phyloP scores from a whole-genome alignment of 2,113 vertebrate genomes.

The Tursiops truncatus region DNA sequence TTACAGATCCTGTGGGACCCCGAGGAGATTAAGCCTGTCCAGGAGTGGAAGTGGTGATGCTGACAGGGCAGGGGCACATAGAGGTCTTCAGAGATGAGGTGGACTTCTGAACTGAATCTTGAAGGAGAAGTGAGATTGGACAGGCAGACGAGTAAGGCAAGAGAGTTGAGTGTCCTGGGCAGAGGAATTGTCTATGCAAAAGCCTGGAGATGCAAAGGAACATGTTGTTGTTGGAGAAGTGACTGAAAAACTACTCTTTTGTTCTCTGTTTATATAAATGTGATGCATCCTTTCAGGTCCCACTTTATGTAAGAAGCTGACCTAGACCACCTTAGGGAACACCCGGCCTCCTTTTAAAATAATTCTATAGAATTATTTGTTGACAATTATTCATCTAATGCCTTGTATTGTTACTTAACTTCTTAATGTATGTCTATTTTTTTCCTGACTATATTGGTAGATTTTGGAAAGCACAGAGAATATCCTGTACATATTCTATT shows the following conservation, averaged over 20 bases:
- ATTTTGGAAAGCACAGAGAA: not conserved
- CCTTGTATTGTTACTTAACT: not conserved
- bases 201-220: not conserved
- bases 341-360: not conserved
- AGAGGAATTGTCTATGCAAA: not conserved
- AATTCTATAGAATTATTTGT: not conserved
- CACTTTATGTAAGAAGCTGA: not conserved
- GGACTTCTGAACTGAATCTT: not conserved
- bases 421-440: not conserved
- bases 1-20: not conserved
- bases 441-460: not conserved
- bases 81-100: not conserved
- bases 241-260: not conserved
- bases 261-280: not conserved
- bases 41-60: not conserved
- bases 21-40: not conserved
- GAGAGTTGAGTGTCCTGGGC: not conserved
- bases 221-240: not conserved
- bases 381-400: not conserved
- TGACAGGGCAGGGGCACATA: not conserved
- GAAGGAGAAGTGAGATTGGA: not conserved
- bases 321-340: not conserved
- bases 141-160: not conserved
- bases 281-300: not conserved
- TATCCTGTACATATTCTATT: not conserved